Evolutionary conservation across 2,888 invertebrate species (phyloP), one percentile per base, ranked within the genome.

Genomic region (Myathropa florea): DNA sequence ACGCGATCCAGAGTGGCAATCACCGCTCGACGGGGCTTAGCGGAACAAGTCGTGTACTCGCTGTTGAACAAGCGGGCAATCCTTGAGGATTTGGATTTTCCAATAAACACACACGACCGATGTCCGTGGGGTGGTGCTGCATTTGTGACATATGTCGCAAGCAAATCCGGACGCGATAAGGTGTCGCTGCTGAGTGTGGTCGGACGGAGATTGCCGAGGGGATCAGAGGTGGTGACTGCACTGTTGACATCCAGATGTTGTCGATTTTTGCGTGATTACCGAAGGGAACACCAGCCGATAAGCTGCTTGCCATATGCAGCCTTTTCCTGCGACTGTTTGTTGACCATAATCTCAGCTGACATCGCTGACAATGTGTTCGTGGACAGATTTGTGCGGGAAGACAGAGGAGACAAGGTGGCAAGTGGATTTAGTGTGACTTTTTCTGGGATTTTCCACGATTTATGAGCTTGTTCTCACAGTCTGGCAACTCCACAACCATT

Each of bases 111-210:
- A 61, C 33, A 7, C n/a, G 7, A 61, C 18, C 10, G 18, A 14
- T n/a, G 24, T n/a, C n/a, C n/a, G 9, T 7, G 3, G 57, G 21
- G 23, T 23, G 57, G 23, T 4, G 24, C 23, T 60, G 26, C 60
- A 18, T 83, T 78, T 86, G 70, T 64, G 75, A 83, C 86, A 86
- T 86, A 83, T 86, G 86, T 86, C 78, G 82, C 72, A 53, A 36
- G 39, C 64, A 12, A 46, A 18, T 46, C 39, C 6, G 39, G 39
- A n/a, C 2, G 46, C 46, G 46, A 46, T 46, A 46, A 46, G 18
- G 18, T 46, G 46, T 18, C 46, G 46, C 7, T 4, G 14, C 0
- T 33, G 33, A 6, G 6, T 46, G 46, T 18, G 46, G 46, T 9
- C 18, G 46, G n/a, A 39, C 4, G n/a, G 2, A 39, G 39, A 39